Base-by-base conservation (phyloP, 2,797 vertebrate species). In the Trichosurus vulpecula region DNA sequence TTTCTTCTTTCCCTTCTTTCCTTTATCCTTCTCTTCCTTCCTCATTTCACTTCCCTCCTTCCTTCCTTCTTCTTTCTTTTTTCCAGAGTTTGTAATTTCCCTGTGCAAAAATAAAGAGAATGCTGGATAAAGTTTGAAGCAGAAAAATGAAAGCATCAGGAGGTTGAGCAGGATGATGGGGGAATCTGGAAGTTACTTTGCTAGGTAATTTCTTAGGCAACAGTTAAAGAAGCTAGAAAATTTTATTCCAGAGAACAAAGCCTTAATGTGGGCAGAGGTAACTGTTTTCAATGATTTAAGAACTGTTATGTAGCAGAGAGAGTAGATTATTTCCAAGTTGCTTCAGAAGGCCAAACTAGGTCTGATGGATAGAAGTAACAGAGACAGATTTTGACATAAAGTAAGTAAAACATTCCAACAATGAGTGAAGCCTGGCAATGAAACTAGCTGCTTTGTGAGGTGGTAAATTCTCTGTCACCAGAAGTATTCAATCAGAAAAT, bases 31-130 rank as follows among this genome's bases (percentile, higher is more conserved):
- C 56, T 9, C 56, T 30, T 19, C 29, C 0, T 30, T 30, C 56
- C 29, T 58, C 4, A 1, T 10, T 30, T 30, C 29, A 3, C 10
- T 30, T 58, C 10, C 29, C 10, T 30, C 2, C 29, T 30, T 3
- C 10, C 3, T 10, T 58, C 10, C 57, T 2, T 10, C 27, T 6
- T 9, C n/a, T n/a, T 25, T 55, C 90, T 54, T 92, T 31, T 25
- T 19, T 52, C 51, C 96, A 81, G 95, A 94, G 95, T 93, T 58
- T 66, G 52, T 53, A 51, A 5, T 92, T 95, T 95, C 53, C 47
- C 92, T 90, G 35, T 16, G n/a, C 90, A n/a, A 54, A 90, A 93
- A 14, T 55, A 52, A 41, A 52, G 35, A 52, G 30, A 93, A 35
- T 56, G 6, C 31, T 90, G 29, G 22, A 90, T 95, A 41, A 66